Base-by-base conservation (phyloP, 2,113 vertebrate species). In the Dryoscopus gambensis region DNA sequence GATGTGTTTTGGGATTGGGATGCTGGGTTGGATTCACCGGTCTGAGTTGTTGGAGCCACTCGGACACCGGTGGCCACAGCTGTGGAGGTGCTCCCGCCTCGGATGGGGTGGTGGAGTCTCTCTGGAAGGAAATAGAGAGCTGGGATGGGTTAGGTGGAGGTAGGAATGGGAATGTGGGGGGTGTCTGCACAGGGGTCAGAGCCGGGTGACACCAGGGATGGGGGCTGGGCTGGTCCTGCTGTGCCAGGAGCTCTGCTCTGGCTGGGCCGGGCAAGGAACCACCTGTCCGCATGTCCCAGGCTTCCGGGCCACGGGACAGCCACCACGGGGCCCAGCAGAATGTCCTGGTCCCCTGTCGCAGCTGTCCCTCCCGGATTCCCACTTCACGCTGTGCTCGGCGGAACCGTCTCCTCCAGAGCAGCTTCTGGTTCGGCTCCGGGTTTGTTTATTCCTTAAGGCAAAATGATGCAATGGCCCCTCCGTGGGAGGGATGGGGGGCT, bases 401-500 rank as follows among this genome's bases (percentile, higher is more conserved):
- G 57, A 47, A 85, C 69, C 31, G 1, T 89, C 79, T 90, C 78
- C 46, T 82, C 49, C 67, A 16, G 62, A 85, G 75, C 83, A 7
- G 79, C 13, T 69, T 49, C 83, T 60, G 86, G 37, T 90, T 93
- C 42, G 1, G 67, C 92, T 63, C 62, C 0, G 22, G 50, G 59
- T 63, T 92, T 95, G 87, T 93, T 95, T 95, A 67, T 96, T 96
- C 91, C 95, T 92, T 55, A n/a, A 95, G 80, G 93, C 93, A 74
- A 95, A 97, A 78, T 96, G 96, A 96, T 95, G 95, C 94, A 95
- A 95, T 39, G 1, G 67, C 89, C 94, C 92, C 94, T 94, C 79
- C 1, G 80, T 95, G 94, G 95, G 93, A 95, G 91, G 91, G 76
- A 15, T 84, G 80, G 93, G 93, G 93, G 93, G 93, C 80, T 93